phyloP scores from a whole-genome alignment of 2,888 invertebrate species.

The Hypomecis atomaria region DNA sequence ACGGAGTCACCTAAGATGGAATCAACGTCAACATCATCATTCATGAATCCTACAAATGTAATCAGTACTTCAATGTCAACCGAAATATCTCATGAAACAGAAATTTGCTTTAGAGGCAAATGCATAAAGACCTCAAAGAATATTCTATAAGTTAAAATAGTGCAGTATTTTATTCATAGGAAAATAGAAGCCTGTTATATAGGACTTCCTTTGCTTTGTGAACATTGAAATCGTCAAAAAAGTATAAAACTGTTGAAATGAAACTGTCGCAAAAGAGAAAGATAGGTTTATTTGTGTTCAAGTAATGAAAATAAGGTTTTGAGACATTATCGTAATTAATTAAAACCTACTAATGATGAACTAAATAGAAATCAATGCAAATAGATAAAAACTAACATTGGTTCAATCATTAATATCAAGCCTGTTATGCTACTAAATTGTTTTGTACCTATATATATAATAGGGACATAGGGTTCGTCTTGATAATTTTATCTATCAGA shows the following conservation, averaged over 20 bases:
- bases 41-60: conserved; percentile 82
- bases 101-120: conserved; percentile 94
- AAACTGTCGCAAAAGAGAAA: neutral
- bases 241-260: neutral
- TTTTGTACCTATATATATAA: too few relatives aligned
- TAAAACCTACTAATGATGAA: conserved; percentile 1
- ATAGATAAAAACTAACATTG: neutral
- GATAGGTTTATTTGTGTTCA: neutral
- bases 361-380: neutral
- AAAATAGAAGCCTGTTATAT: neutral
- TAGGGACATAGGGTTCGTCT: too few relatives aligned
- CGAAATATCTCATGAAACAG: conserved; percentile 93
- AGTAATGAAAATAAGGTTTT: neutral
- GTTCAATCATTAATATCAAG: too few relatives aligned
- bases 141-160: conserved; percentile 62
- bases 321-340: neutral
- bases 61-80: conserved; percentile 92
- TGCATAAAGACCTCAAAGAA: conserved; percentile 88
- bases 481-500: too few relatives aligned
- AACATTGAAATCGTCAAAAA: neutral
- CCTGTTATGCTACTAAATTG: too few relatives aligned
- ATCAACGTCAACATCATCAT: conserved; percentile 68
- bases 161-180: conserved; percentile 1
- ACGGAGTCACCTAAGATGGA: conserved; percentile 56
- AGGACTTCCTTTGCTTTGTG: neutral